A percentile compares a stretch with the other conserved stretches of the same genome.
Evolutionary conservation across 2,888 invertebrate species (phyloP).

Genomic region (Tanypteryx hageni): DNA sequence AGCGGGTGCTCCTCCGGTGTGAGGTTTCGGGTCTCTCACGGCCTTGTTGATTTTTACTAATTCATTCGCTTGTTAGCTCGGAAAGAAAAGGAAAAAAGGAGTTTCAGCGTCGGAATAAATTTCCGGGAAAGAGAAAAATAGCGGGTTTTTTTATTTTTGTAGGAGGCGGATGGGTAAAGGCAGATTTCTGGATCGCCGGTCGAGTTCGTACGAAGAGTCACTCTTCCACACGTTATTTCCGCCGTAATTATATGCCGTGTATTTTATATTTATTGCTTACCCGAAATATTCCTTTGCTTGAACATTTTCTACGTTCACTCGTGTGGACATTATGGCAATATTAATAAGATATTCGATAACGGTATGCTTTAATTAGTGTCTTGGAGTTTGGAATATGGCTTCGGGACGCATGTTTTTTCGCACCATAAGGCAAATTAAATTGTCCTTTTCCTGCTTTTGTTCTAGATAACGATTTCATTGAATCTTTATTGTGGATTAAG

Average conservation of each 20-base stretch:
- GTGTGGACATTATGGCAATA: background rate
- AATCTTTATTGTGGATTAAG: background rate
- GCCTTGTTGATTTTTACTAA: slow-evolving; percentile 19
- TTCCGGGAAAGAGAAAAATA: background rate
- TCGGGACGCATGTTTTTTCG: background rate
- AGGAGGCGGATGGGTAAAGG: background rate
- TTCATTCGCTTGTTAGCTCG: slow-evolving; percentile 17
- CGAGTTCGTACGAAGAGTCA: background rate
- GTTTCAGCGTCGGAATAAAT: background rate
- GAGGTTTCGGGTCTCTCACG: slow-evolving; percentile 14
- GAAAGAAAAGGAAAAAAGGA: background rate
- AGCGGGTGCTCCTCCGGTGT: background rate
- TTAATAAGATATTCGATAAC: background rate
- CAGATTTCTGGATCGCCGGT: background rate
- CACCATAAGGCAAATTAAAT: slow-evolving; percentile 2
- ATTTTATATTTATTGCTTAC: background rate
- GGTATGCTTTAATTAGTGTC: slow-evolving; percentile 13
- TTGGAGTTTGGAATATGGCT: background rate
- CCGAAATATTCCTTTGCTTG: background rate
- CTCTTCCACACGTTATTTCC: background rate
- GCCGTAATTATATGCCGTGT: background rate
- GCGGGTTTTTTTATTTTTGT: background rate
- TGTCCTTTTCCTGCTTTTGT: background rate
- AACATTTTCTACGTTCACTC: background rate
- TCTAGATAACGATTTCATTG: background rate